Evolutionary conservation across 30 jellyfish, hydroid and myxozoan species (phyloP).

Genomic region (Haliclystus octoradiatus): DNA sequence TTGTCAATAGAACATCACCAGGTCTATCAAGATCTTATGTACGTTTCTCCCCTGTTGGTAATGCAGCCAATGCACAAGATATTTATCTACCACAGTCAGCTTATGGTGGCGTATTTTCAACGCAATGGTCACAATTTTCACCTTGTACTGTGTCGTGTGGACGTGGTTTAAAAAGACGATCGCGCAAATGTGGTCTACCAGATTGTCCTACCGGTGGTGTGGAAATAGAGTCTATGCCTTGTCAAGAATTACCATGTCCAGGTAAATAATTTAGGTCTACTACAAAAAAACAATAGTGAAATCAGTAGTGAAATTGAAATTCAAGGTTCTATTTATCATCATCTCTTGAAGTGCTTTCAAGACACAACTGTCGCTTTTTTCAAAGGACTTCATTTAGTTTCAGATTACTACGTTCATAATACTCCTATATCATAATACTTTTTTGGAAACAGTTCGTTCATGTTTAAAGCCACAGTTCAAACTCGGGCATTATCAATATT

Average conservation of each 20-base stretch:
- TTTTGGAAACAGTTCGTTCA: no score
- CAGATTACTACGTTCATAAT: no score
- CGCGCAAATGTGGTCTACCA: slow-evolving; percentile 80
- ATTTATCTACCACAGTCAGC: background rate
- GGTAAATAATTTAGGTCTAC: slow-evolving; percentile 50
- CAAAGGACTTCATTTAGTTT: no score
- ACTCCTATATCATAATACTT: no score
- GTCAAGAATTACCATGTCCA: slow-evolving; percentile 68
- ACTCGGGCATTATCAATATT: no score
- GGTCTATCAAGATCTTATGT: background rate
- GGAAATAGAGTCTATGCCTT: slow-evolving; percentile 84
- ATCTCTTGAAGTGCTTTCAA: no score
- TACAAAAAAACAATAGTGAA: background rate
- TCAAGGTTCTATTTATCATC: background rate
- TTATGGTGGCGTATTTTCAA: background rate
- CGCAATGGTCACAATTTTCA: slow-evolving; percentile 77
- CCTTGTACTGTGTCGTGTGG: slow-evolving; percentile 89
- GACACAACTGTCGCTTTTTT: no score
- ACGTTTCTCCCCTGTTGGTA: background rate
- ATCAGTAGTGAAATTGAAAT: background rate
- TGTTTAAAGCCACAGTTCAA: no score
- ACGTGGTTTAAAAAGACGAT: slow-evolving; percentile 81
- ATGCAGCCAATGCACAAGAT: background rate
- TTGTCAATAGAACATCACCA: background rate
- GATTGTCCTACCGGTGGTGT: slow-evolving; percentile 98